A percentile compares a stretch with the other conserved stretches of the same genome.
Evolutionary conservation across 2,797 vertebrate species (phyloP).

Genomic region (Gymnothorax reevesii): DNA sequence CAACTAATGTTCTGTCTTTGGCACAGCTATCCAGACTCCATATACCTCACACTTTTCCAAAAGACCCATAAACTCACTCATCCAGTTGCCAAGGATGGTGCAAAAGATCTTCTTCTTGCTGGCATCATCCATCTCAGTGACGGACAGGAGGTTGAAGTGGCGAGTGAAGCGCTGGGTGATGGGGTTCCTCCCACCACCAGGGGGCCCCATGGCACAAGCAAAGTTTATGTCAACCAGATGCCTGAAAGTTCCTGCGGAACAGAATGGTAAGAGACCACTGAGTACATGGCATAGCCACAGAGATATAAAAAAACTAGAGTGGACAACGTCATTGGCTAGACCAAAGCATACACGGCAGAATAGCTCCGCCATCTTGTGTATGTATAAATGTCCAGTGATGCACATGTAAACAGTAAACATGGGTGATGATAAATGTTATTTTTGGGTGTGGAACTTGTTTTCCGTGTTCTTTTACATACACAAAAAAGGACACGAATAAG

Average conservation of each 20-base stretch:
- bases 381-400: no score
- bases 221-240: constrained; percentile 89
- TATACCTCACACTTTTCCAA: neutral
- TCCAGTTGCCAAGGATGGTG: constrained; percentile 86
- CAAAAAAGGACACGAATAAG: no score
- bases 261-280: neutral
- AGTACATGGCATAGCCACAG: neutral
- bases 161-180: constrained; percentile 84
- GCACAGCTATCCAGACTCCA: neutral
- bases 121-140: constrained; percentile 82
- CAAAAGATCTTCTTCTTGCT: constrained; percentile 89
- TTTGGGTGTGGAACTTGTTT: no score
- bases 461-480: no score
- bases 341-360: no score
- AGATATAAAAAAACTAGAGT: no score
- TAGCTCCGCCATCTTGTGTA: no score
- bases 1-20: neutral
- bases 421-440: no score
- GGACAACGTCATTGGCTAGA: no score
- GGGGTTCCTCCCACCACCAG: constrained; percentile 85
- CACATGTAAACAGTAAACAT: no score
- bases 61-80: constrained; percentile 71
- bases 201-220: constrained; percentile 88
- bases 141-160: constrained; percentile 89
- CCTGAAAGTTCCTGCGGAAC: constrained; percentile 78